Percentiles rank a stretch among this genome's conserved stretches.
These are phyloP conservation scores for Eueides isabella DNA, from an alignment of 1,140 invertebrate genomes.

Conservation along the genomic window DNA sequence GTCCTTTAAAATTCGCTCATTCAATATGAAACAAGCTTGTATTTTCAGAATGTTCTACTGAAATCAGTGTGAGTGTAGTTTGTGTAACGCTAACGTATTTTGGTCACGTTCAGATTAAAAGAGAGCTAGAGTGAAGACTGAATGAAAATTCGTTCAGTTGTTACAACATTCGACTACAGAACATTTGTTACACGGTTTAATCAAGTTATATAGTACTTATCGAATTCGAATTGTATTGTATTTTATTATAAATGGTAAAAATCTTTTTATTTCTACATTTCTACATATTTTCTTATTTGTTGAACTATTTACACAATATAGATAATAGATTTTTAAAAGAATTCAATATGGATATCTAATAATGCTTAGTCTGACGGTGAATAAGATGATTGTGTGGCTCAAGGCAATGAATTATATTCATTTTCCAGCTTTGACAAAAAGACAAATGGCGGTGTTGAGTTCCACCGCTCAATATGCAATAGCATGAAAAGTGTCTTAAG, in stretches of 20 bases:
- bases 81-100: slow-evolving; percentile 6
- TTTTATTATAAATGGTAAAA: neutral
- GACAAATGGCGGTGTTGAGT: too few species aligned
- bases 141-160: slow-evolving; percentile 6
- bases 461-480: too few species aligned
- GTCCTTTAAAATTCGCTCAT: slow-evolving; percentile 5
- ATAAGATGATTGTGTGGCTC: too few species aligned
- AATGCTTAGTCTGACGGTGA: too few species aligned
- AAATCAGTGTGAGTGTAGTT: neutral
- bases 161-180: slow-evolving; percentile 5
- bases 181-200: slow-evolving; percentile 1
- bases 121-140: slow-evolving; percentile 7
- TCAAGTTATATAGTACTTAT: slow-evolving; percentile 1
- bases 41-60: neutral
- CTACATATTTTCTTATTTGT: too few species aligned
- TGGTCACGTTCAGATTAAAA: slow-evolving; percentile 7
- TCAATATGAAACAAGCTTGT: slow-evolving; percentile 7
- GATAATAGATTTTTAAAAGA: neutral
- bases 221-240: neutral
- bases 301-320: too few species aligned
- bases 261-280: neutral
- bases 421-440: too few species aligned
- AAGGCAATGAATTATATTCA: too few species aligned
- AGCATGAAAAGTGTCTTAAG: too few species aligned
- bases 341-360: too few species aligned